These are phyloP conservation scores for Catocala sponsa DNA, from an alignment of 2,888 invertebrate genomes.

Conservation along the genomic window DNA sequence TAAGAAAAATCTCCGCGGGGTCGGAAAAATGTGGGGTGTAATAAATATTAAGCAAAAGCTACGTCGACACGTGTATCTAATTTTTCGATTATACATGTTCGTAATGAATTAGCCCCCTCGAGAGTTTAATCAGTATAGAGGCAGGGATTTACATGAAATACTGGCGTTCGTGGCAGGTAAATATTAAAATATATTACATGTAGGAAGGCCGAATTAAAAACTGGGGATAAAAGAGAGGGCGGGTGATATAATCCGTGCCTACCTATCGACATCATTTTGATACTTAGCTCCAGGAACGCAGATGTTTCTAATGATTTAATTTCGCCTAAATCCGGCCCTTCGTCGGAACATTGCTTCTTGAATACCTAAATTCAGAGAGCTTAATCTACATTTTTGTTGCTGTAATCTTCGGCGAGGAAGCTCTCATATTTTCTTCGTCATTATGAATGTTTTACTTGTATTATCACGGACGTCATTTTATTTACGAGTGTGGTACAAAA, in stretches of 20 bases:
- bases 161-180: slow-evolving; percentile 52
- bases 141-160: slow-evolving; percentile 62
- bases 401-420: slow-evolving; percentile 43
- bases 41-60: slow-evolving; percentile 78
- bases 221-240: slow-evolving; percentile 43
- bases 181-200: slow-evolving; percentile 46
- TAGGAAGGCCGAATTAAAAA: slow-evolving; percentile 46
- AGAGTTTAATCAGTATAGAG: slow-evolving; percentile 62
- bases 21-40: slow-evolving; percentile 72
- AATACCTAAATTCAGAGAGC: slow-evolving; percentile 59
- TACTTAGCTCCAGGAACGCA: slow-evolving; percentile 62
- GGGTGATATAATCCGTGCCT: slow-evolving; percentile 49
- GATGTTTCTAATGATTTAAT: slow-evolving; percentile 82
- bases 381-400: slow-evolving; percentile 50
- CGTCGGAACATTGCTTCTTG: slow-evolving; percentile 56
- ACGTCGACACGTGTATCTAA: slow-evolving; percentile 83
- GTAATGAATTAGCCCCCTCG: slow-evolving; percentile 64
- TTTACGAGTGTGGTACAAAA: slow-evolving; percentile 35
- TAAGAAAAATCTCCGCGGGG: slow-evolving; percentile 72
- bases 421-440: slow-evolving; percentile 36
- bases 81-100: slow-evolving; percentile 74
- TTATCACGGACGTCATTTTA: slow-evolving; percentile 32
- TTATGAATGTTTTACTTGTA: slow-evolving; percentile 41
- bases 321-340: slow-evolving; percentile 68
- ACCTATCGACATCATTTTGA: slow-evolving; percentile 59